phyloP scores from a whole-genome alignment of 2,797 vertebrate species.

The Gorsachius magnificus region DNA sequence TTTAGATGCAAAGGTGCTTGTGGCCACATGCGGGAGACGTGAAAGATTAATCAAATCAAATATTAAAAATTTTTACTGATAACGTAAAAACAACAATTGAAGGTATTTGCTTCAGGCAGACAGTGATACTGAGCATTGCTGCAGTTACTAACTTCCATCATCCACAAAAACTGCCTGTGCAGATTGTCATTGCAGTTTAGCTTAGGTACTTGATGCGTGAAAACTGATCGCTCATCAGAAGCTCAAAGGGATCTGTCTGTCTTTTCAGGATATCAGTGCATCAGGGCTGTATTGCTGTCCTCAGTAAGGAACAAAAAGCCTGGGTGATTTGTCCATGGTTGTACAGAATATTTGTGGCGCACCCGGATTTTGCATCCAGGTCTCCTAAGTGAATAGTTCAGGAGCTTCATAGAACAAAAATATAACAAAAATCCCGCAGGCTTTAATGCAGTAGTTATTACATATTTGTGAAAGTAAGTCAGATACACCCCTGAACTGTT shows the following conservation, averaged over 20 bases:
- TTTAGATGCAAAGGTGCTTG: neutral
- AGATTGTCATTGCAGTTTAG: neutral
- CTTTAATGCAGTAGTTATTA: neutral
- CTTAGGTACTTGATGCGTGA: neutral
- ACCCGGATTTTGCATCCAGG: neutral
- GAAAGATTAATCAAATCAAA: neutral
- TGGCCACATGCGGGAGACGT: neutral
- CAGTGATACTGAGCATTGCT: neutral
- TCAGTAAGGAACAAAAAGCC: neutral
- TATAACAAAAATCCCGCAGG: neutral
- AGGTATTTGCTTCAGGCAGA: neutral
- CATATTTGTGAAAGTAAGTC: neutral
- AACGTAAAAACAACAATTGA: neutral
- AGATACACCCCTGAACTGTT: neutral
- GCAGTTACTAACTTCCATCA: neutral
- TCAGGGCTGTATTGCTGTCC: neutral
- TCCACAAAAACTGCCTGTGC: neutral
- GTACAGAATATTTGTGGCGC: neutral
- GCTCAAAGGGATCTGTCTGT: neutral
- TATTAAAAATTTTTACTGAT: neutral
- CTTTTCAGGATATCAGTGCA: neutral
- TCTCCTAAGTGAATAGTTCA: neutral
- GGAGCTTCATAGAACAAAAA: neutral
- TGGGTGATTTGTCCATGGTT: neutral
- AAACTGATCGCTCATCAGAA: neutral